phyloP scores from a whole-genome alignment of 2,113 vertebrate species.

The Columba livia region DNA sequence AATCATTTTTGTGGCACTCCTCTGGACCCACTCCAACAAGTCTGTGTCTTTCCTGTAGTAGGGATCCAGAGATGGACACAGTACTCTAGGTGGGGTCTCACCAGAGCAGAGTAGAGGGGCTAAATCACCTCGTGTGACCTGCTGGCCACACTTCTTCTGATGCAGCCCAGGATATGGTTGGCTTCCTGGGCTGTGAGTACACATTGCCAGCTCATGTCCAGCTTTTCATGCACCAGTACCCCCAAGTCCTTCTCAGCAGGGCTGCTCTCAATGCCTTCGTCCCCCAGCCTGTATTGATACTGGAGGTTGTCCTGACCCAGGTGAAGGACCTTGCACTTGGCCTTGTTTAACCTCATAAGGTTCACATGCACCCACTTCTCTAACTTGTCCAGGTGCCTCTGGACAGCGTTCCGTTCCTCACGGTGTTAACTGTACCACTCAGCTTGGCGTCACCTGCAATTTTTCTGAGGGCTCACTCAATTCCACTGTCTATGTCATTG shows the following conservation, averaged over 20 bases:
- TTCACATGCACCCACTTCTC: neutral
- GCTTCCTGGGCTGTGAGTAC: neutral
- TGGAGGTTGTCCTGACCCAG: fast-evolving
- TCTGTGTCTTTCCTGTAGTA: neutral
- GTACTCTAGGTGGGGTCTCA: neutral
- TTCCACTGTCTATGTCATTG: too few relatives aligned
- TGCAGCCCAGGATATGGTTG: neutral
- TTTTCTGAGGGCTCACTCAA: too few relatives aligned
- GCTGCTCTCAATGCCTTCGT: neutral
- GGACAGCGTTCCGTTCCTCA: too few relatives aligned
- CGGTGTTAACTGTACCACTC: too few relatives aligned
- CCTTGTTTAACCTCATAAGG: neutral
- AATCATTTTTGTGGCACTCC: neutral
- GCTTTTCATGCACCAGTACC: neutral
- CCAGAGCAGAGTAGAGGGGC: neutral
- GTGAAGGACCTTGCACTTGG: neutral
- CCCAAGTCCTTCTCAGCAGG: neutral
- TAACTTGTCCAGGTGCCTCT: neutral
- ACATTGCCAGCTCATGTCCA: too few relatives aligned
- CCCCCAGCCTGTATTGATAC: neutral
- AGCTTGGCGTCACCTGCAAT: neutral
- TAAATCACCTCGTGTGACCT: neutral
- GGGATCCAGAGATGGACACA: neutral
- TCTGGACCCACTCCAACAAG: neutral
- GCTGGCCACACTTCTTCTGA: neutral